phyloP scores from a whole-genome alignment of 1,140 invertebrate species.

The Pollicipes pollicipes region DNA sequence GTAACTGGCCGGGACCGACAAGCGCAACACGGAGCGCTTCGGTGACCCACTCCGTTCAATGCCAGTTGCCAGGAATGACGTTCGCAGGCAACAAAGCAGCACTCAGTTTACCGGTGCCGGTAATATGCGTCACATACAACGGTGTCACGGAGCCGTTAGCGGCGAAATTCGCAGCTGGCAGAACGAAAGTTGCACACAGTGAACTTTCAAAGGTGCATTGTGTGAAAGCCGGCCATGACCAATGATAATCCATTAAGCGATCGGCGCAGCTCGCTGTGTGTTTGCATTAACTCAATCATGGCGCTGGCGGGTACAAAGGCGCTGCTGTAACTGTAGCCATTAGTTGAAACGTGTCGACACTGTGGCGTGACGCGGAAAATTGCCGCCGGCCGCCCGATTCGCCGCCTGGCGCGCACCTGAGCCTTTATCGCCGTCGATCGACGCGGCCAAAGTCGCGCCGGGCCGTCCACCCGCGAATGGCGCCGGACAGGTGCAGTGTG shows the following conservation, averaged over 20 bases:
- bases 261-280: not conserved
- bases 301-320: not conserved
- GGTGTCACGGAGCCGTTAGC: not conserved
- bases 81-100: too few relatives aligned
- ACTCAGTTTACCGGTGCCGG: not conserved
- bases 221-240: not conserved
- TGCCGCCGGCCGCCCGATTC: not conserved
- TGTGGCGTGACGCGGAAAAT: not conserved
- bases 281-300: slow-evolving; percentile 2
- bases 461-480: not conserved
- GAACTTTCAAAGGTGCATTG: not conserved
- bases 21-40: too few relatives aligned
- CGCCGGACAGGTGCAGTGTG: not conserved
- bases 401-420: too few relatives aligned
- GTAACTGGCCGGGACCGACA: too few relatives aligned
- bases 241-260: not conserved
- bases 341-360: not conserved
- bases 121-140: not conserved
- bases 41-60: too few relatives aligned
- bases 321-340: not conserved
- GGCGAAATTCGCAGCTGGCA: too few relatives aligned
- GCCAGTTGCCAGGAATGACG: too few relatives aligned
- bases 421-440: not conserved
- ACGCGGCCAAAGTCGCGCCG: not conserved
- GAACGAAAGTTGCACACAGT: not conserved